These are phyloP conservation scores for Pomacea canaliculata DNA, from an alignment of 2,888 invertebrate species.

Conservation along the genomic window DNA sequence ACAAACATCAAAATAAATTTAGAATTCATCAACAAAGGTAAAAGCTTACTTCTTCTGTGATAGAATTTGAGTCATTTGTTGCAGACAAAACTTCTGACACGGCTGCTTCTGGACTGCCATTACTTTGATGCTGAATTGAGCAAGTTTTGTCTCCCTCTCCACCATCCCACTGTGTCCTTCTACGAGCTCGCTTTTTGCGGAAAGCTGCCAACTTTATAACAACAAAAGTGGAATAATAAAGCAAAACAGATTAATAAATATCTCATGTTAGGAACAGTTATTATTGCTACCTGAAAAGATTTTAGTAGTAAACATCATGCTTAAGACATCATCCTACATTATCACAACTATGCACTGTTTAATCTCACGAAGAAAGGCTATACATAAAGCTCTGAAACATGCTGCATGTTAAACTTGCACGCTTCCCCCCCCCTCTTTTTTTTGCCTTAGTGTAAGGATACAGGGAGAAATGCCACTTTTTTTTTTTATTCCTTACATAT, in stretches of 20 bases:
- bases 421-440: no score
- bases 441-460: no score
- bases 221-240: constrained; percentile 29
- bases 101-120: constrained; percentile 18
- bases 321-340: no score
- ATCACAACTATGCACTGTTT: no score
- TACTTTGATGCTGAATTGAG: constrained; percentile 5
- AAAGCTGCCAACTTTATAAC: constrained; percentile 55
- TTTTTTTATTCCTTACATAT: no score
- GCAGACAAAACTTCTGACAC: constrained; percentile 30
- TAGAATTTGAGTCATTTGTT: constrained; percentile 36
- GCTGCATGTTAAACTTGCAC: no score
- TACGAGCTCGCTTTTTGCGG: constrained; percentile 53
- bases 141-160: constrained; percentile 13
- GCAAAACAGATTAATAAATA: background rate
- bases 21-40: background rate
- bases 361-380: no score
- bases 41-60: constrained; percentile 38
- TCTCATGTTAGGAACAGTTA: background rate
- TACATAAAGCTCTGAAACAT: no score
- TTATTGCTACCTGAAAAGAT: no score
- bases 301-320: no score
- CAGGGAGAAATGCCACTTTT: no score
- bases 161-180: constrained; percentile 5
- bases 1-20: background rate